These are phyloP conservation scores for Ctenoplectra terminalis DNA, from an alignment of 1,140 invertebrate genomes.

Conservation along the genomic window DNA sequence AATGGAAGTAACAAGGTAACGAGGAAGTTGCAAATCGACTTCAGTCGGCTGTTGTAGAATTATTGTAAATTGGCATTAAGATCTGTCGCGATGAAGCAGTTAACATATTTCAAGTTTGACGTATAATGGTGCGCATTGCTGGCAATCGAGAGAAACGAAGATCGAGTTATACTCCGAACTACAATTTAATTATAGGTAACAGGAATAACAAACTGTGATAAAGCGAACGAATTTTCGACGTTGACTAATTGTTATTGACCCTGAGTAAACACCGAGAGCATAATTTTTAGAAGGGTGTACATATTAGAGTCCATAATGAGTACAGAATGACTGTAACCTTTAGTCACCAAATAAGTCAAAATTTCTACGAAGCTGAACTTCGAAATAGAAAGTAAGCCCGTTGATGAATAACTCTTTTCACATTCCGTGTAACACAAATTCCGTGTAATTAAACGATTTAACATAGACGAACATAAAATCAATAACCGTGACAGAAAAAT, in stretches of 20 bases:
- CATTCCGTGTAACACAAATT: too few relatives aligned
- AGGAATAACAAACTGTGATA: neutral
- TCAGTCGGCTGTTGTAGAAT: too few relatives aligned
- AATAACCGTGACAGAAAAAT: too few relatives aligned
- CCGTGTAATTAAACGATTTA: too few relatives aligned
- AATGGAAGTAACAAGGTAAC: neutral
- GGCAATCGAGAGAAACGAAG: conserved; percentile 5
- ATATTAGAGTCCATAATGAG: neutral
- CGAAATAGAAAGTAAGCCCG: neutral
- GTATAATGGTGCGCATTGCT: neutral
- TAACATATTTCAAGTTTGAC: neutral
- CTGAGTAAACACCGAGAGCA: neutral
- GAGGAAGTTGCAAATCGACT: too few relatives aligned
- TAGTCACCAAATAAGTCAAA: neutral
- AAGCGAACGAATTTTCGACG: neutral
- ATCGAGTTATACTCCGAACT: neutral
- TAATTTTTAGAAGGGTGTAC: neutral
- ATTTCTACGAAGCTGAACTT: neutral
- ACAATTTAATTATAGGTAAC: neutral
- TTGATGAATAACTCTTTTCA: too few relatives aligned
- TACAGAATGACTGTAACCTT: neutral
- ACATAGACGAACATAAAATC: too few relatives aligned
- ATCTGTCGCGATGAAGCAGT: neutral
- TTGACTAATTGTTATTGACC: neutral
- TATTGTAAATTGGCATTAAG: neutral